Evolutionary conservation across 2,888 invertebrate genomes (phyloP), one percentile per base, ranked within the genome.

Genomic region (Cistogaster globosa): DNA sequence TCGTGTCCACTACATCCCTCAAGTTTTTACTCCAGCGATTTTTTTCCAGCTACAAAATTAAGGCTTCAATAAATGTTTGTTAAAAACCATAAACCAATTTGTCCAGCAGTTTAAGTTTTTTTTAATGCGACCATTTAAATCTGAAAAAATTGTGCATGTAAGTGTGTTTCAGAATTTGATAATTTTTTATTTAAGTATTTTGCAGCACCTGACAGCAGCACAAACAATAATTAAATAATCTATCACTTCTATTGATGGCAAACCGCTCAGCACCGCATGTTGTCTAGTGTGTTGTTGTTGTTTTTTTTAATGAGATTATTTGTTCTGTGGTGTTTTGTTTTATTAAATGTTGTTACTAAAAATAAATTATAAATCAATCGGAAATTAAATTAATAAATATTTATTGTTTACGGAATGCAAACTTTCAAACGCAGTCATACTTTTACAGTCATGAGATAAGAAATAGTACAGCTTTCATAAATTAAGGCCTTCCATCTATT

Each of bases 351-450:
- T 72, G 32, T 53, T 67, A 67, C 22, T 57, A 75, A 71, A n/a
- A 82, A 82, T 82, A 63, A 51, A 82, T 82, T 76, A 82, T 71
- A 76, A 65, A 62, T 69, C 58, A 76, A 76, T 16, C 69, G 75
- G 69, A 82, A 71, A 76, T 82, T 36, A 69, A 82, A 76, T 69
- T 71, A 82, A 82, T 75, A 81, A 75, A 69, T 75, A 69, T 75
- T 81, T 75, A 69, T 69, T 36, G 71, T 38, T 51, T 12, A 22
- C 26, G 57, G 32, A 9, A 51, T 20, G 51, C 48, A 71, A 72
- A 58, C 20, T 60, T 18, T 32, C 9, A 4, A 45, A 57, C 45
- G 48, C 8, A 16, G 12, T 16, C 6, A 74, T 9, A 53, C 7
- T 57, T 36, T 20, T 1, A 20, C 22, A 68, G 76, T 0, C 14